Base-by-base conservation (phyloP, 2,797 vertebrate species). In the Hemitrygon akajei region DNA sequence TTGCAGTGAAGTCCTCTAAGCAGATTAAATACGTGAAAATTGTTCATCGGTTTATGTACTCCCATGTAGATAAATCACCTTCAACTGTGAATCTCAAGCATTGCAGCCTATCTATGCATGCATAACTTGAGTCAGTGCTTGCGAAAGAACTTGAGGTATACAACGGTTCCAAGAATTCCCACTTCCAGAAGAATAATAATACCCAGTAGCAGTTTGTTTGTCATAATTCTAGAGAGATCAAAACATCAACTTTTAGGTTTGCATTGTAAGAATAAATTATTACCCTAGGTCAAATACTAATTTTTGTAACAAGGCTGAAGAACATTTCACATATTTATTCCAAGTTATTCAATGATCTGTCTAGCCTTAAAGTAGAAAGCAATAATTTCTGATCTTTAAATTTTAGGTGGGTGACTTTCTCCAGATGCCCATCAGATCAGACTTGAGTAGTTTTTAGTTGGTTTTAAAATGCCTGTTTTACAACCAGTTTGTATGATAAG, bases 131-230 rank as follows among this genome's bases (percentile, higher is more conserved):
- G 9, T 93, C 69, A 97, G 27, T 47, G 94, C 92, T 95, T 95
- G n/a, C 95, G 96, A 94, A 99, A 99, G 97, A 99, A 99, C 95
- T 98, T 99, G 94, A 98, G 96, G 96, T 99, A 99, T 93, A 99
- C 95, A 94, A 99, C 96, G 1, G 98, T 98, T n/a, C 96, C 98
- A 86, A 99, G 96, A 95, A 99, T 98, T 94, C 95, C 97, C 84
- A 99, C 10, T 95, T 99, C 98, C 97, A 99, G 96, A 93, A 99
- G 66, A 95, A 99, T 99, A 95, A 99, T 97, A 76, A 99, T 95
- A 0, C 95, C 97, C 93, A 99, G 96, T 69, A 99, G 96, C 95
- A 99, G 95, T 96, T 99, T 99, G 95, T 99, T 99, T 0, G 99
- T 99, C 96, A 97, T 95, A 94, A 99, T 69, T 95, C 98, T 99